Base-by-base conservation (phyloP, 2,888 invertebrate species). In the Parnassius apollo region DNA sequence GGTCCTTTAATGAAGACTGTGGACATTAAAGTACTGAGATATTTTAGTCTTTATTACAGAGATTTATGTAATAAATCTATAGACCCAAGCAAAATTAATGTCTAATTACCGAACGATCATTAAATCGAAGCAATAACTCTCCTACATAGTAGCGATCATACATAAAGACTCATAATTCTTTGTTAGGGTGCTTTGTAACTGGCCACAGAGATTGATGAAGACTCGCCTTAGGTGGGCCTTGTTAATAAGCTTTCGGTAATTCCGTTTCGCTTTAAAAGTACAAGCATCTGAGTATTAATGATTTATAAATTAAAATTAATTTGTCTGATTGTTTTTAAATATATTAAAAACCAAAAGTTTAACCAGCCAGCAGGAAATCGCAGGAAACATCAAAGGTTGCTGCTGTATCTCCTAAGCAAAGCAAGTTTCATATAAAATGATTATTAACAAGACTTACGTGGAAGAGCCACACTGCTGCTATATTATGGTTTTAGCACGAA, bases 111-210 rank as follows among this genome's bases (percentile, higher is more conserved):
- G 68, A 64, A 72, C 70, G 78, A 82, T 82, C 87, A 88, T 91
- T 89, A 91, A 91, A 89, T 82, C 78, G 77, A 83, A 85, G 88
- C 81, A 84, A 85, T 91, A 89, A 88, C 82, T 85, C 83, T 78
- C 70, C 81, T 82, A 91, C 91, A 89, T 91, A 91, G 91, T 91
- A 86, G 86, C 85, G 74, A 73, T 73, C 76, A 77, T 80, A 80
- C 80, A 85, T 86, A 85, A 85, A 86, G 81, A 81, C 76, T 81
- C 80, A 88, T 91, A 88, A 89, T 82, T 91, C 88, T 88, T 86
- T 83, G 83, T 84, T 83, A 77, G 78, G 82, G 77, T 85, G 83
- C 83, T 86, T 87, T 86, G 86, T 86, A 83, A 77, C 80, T 78
- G 81, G 73, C 73, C 76, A 76, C 71, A 62, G 79, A 88, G 91